Evolutionary conservation across 2,113 vertebrate genomes (phyloP).

Genomic region (Eudyptes chrysolophus): DNA sequence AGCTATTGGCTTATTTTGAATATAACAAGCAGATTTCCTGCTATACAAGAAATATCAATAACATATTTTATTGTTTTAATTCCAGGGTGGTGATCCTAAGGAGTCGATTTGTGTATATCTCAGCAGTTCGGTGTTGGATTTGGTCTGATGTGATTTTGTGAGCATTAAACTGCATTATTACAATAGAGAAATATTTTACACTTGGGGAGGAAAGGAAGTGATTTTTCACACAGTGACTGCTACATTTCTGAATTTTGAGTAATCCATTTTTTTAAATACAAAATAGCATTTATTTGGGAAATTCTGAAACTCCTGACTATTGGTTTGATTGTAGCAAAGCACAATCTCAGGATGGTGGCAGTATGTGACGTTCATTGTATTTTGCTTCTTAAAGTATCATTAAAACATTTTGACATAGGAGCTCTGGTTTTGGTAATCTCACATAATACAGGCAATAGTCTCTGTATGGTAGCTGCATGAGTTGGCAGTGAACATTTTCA

Average conservation of each 20-base stretch:
- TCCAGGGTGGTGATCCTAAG: slow-evolving; percentile 45
- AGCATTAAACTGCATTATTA: slow-evolving; percentile 22
- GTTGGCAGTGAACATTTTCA: background rate
- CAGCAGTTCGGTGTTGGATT: slow-evolving; percentile 39
- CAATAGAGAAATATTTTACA: slow-evolving; percentile 33
- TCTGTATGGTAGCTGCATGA: background rate
- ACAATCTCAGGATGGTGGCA: slow-evolving; percentile 51
- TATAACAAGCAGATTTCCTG: background rate
- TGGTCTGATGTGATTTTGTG: slow-evolving; percentile 43
- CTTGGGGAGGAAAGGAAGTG: background rate
- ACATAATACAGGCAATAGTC: background rate
- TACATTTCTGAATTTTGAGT: background rate
- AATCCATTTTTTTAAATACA: background rate
- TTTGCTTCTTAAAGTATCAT: background rate
- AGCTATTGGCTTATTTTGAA: background rate
- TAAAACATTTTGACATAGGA: background rate
- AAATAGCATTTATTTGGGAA: background rate
- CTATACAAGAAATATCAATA: background rate
- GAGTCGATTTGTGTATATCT: background rate
- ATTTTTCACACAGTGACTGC: slow-evolving; percentile 3
- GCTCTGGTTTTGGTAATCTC: background rate
- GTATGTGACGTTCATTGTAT: background rate
- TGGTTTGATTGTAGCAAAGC: slow-evolving; percentile 35
- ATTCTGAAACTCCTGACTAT: background rate
- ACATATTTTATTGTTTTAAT: slow-evolving; percentile 40